Evolutionary conservation across 1,140 invertebrate species (phyloP).

Genomic region (Drosophila suzukii): DNA sequence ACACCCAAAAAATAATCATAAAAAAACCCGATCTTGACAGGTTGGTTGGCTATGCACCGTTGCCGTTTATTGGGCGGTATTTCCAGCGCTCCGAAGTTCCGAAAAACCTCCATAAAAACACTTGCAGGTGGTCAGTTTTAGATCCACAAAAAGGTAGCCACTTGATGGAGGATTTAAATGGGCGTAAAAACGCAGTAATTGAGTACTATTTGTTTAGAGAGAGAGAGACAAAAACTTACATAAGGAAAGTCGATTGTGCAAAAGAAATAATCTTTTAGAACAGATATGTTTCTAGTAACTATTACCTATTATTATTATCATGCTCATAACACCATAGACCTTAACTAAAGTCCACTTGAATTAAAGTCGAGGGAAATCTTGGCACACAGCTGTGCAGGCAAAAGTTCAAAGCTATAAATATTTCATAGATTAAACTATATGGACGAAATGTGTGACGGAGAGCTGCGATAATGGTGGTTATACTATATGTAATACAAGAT

Average conservation of each 20-base stretch:
- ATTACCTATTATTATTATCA: too few species aligned
- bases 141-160: constrained; percentile 20
- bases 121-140: constrained; percentile 40
- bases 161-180: constrained; percentile 8
- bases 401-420: constrained; percentile 26
- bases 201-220: constrained; percentile 2
- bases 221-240: not conserved
- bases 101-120: constrained; percentile 9
- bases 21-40: constrained; percentile 63
- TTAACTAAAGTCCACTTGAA: constrained; percentile 14
- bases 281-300: too few species aligned
- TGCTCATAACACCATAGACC: not conserved
- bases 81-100: constrained; percentile 23
- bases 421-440: constrained; percentile 26
- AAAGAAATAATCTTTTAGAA: too few species aligned
- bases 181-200: constrained; percentile 2
- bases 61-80: constrained; percentile 42
- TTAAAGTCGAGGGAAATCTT: not conserved
- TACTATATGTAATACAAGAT: constrained; percentile 31
- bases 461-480: constrained; percentile 15
- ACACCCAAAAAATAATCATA: constrained; percentile 48
- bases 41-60: constrained; percentile 49
- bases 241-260: not conserved
- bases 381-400: constrained; percentile 8
- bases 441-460: constrained; percentile 9